A percentile compares a stretch with the other conserved stretches of the same genome.
phyloP scores from a whole-genome alignment of 2,113 vertebrate species.

The Ifrita kowaldi region DNA sequence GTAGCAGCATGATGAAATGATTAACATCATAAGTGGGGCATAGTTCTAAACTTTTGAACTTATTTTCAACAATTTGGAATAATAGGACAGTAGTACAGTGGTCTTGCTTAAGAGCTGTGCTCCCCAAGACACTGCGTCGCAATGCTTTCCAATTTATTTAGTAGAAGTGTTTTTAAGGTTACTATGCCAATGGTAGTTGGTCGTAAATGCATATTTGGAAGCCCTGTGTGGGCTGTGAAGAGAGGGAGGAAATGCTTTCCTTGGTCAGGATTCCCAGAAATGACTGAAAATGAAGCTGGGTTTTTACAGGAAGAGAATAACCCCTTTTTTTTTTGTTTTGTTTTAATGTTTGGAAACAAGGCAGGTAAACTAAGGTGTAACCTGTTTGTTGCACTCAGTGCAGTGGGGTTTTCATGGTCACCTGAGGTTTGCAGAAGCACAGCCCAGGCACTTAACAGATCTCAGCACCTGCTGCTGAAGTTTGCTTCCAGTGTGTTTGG shows the following conservation, averaged over 20 bases:
- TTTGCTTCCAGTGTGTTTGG: background rate
- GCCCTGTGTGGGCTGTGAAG: background rate
- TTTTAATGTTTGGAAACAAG: background rate
- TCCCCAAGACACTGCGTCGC: background rate
- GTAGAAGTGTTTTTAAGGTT: background rate
- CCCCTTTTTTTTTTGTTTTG: background rate
- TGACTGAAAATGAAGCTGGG: background rate
- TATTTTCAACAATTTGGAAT: background rate
- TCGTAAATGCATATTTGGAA: background rate
- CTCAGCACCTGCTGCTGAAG: fast-evolving
- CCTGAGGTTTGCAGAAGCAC: background rate
- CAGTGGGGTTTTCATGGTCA: background rate
- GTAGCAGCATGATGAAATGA: background rate
- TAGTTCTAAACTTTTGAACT: background rate
- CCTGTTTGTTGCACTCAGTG: background rate
- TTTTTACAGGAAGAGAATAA: background rate
- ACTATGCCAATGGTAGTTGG: background rate
- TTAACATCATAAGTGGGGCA: background rate
- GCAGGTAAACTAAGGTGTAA: background rate
- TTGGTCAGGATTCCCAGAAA: background rate
- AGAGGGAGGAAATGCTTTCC: background rate
- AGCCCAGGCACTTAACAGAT: background rate
- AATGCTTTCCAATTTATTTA: background rate
- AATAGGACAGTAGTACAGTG: background rate
- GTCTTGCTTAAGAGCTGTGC: background rate